Evolutionary conservation across 2,888 invertebrate genomes (phyloP).

Genomic region (Rambutsinella grinnellia): DNA sequence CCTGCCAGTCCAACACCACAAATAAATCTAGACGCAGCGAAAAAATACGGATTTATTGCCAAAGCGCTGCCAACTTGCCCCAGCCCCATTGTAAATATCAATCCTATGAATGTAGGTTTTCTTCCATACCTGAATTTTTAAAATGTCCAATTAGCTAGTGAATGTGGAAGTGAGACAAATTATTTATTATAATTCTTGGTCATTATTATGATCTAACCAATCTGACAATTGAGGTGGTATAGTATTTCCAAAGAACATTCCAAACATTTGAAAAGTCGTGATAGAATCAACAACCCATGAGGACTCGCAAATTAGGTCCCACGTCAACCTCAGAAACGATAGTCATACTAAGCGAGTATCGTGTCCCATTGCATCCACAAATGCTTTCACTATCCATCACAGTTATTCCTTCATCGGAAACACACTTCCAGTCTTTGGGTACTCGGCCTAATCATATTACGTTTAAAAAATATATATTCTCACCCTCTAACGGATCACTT

Average conservation of each 20-base stretch:
- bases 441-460: conserved; percentile 27
- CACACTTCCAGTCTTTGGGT: conserved; percentile 58
- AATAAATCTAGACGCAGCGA: conserved; percentile 53
- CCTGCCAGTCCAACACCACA: conserved; percentile 57
- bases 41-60: conserved; percentile 54
- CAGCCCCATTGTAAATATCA: conserved; percentile 54
- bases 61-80: conserved; percentile 55
- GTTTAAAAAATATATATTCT: no score
- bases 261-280: conserved; percentile 61
- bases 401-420: conserved; percentile 14
- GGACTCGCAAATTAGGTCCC: conserved; percentile 59
- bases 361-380: conserved; percentile 55
- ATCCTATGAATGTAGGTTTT: conserved; percentile 55
- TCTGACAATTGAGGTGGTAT: conserved; percentile 61
- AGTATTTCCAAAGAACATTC: conserved; percentile 63
- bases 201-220: conserved; percentile 33
- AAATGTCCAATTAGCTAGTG: no score
- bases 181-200: background rate
- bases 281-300: conserved; percentile 62
- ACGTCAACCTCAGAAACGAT: conserved; percentile 62
- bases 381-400: conserved; percentile 49
- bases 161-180: no score
- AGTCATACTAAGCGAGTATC: conserved; percentile 29
- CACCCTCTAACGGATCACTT: background rate
- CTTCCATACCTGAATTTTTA: conserved; percentile 60